Evolutionary conservation across 2,113 vertebrate genomes (phyloP), one percentile per base, ranked within the genome.

Genomic region (Cheilinus undulatus): DNA sequence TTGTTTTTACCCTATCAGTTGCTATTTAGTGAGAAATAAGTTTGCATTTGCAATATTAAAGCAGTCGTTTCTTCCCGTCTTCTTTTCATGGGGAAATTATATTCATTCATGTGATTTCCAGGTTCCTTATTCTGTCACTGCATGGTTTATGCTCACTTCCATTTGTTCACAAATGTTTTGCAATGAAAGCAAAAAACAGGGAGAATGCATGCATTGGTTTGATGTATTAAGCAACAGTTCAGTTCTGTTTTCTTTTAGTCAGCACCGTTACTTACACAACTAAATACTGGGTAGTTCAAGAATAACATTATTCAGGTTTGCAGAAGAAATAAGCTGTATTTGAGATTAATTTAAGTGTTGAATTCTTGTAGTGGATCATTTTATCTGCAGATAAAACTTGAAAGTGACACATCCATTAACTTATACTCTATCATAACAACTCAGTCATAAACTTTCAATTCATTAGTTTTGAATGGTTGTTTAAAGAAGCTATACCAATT

Each of bases 41-140:
- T 43, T 43, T n/a, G 17, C 17, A 3, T 3, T n/a, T 6, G 19
- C 5, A 7, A n/a, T 7, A 45, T 20, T 45, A 45, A 2, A 45
- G 19, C 7, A n/a, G 42, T 45, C 2, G 10, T 45, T 45, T 45
- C n/a, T n/a, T n/a, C n/a, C n/a, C n/a, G 42, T 45, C 19, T 9
- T 19, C 17, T 40, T 19, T 7, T 2, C 3, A 3, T 30, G 23
- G 57, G 38, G 59, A 69, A 22, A 36, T 14, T 6, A 14, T 42
- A n/a, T 30, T 7, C 54, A 1, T 42, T 27, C 56, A 61, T 26
- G 53, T 30, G 23, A 75, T 68, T 73, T 76, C 42, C 51, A n/a
- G 50, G 46, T 86, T 87, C 76, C 62, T 5, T 52, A 78, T 88
- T 81, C 34, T 28, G 28, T 59, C 56, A 24, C 24, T 19, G 32